Evolutionary conservation across 30 jellyfish, hydroid and myxozoan genomes (phyloP).

Genomic region (Chrysaora quinquecirrha): DNA sequence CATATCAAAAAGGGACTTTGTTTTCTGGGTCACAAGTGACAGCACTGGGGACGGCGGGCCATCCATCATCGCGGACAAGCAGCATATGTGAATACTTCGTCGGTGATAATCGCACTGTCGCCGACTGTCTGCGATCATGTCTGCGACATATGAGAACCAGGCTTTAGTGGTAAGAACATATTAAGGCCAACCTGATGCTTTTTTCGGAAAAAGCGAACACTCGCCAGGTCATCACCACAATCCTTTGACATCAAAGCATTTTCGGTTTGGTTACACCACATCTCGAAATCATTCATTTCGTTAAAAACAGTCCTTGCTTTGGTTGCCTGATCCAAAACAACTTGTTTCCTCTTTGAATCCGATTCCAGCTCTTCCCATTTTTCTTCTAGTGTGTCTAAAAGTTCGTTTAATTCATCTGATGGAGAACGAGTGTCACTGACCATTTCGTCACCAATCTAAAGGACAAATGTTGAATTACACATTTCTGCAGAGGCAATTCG

Average conservation of each 20-base stretch:
- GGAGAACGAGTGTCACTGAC: slow-evolving; percentile 40
- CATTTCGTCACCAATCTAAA: slow-evolving; percentile 58
- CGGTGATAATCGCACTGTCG: no score
- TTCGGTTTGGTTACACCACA: slow-evolving; percentile 69
- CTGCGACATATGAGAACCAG: no score
- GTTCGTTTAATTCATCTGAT: slow-evolving; percentile 44
- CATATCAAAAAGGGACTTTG: no score
- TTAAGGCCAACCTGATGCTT: slow-evolving; percentile 65
- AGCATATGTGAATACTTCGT: no score
- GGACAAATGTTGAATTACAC: no score
- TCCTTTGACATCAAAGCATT: slow-evolving; percentile 29
- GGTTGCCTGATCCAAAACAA: slow-evolving; percentile 57
- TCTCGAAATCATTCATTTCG: slow-evolving; percentile 40
- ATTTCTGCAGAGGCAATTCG: no score
- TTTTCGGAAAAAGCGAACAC: slow-evolving; percentile 29
- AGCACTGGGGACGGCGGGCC: no score
- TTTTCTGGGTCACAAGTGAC: no score
- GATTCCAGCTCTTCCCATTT: slow-evolving; percentile 67
- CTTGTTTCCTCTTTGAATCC: slow-evolving; percentile 27
- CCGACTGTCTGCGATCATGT: no score
- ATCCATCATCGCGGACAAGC: no score
- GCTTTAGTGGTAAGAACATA: no score
- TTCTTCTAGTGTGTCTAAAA: slow-evolving; percentile 48
- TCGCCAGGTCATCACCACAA: slow-evolving; percentile 57
- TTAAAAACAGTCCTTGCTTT: slow-evolving; percentile 44